Conservation (phyloP, 1,140 invertebrate genomes). For the Anastatus disparis region DNA sequence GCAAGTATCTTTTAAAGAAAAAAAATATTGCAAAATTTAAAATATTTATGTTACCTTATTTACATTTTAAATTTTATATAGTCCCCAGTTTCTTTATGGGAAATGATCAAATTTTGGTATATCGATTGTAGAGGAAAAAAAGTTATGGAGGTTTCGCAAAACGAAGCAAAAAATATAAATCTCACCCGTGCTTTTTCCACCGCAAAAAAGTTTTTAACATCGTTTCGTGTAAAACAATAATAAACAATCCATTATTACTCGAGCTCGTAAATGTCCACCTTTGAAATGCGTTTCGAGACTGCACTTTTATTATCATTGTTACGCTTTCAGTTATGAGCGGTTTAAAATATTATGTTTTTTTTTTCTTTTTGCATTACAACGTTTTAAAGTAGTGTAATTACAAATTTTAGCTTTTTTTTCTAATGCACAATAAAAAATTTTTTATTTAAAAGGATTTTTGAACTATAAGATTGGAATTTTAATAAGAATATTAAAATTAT, state of each 20-base stretch:
- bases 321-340: neutral
- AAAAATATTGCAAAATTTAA: slow-evolving; percentile 42
- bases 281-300: neutral
- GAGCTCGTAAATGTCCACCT: slow-evolving; percentile 13
- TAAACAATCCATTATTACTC: slow-evolving; percentile 26
- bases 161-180: slow-evolving; percentile 27
- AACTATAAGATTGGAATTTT: no score
- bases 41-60: slow-evolving; percentile 52
- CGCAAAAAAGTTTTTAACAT: neutral
- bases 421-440: no score
- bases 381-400: no score
- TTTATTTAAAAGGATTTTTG: no score
- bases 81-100: neutral
- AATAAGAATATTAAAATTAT: no score
- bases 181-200: neutral
- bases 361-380: no score
- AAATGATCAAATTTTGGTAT: neutral
- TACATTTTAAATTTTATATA: slow-evolving; percentile 48
- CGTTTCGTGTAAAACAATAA: slow-evolving; percentile 23
- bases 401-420: no score
- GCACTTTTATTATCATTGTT: neutral
- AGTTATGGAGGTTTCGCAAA: no score
- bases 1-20: neutral
- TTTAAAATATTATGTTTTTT: slow-evolving; percentile 2
- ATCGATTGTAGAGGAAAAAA: neutral